Evolutionary conservation across 2,888 invertebrate species (phyloP).

Genomic region (Fabriciana adippe): DNA sequence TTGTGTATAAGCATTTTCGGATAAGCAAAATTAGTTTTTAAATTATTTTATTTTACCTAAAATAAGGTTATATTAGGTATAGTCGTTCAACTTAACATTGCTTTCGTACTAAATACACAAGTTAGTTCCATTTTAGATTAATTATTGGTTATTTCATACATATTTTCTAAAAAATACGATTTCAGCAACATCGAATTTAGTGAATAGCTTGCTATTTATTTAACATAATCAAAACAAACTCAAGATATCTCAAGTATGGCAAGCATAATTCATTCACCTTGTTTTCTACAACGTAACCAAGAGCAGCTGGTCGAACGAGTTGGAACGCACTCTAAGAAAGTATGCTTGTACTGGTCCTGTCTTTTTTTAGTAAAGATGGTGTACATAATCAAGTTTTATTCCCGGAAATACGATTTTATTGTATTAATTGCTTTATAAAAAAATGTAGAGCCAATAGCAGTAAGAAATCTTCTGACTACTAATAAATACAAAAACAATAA

Average conservation of each 20-base stretch:
- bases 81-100: no score
- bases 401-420: constrained; percentile 6
- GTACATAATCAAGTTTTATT: constrained; percentile 1
- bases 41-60: no score
- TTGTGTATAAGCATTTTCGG: background rate
- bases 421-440: background rate
- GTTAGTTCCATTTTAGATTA: no score
- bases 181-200: no score
- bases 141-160: no score
- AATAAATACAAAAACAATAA: no score
- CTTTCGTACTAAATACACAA: no score
- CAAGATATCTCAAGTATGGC: constrained; percentile 1
- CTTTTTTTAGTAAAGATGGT: constrained; percentile 16
- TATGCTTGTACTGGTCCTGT: constrained; percentile 21
- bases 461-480: no score
- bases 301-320: constrained; percentile 38
- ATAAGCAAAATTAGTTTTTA: no score
- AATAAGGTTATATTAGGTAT: no score
- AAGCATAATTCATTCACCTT: constrained; percentile 34
- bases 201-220: background rate
- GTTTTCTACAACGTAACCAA: constrained; percentile 34
- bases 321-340: constrained; percentile 30
- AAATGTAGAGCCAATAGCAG: no score
- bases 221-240: background rate
- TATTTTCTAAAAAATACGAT: no score